Percentiles rank a stretch among this genome's conserved stretches.
phyloP scores from a whole-genome alignment of 2,113 vertebrate genomes.

The Pelecanoides urinatrix region DNA sequence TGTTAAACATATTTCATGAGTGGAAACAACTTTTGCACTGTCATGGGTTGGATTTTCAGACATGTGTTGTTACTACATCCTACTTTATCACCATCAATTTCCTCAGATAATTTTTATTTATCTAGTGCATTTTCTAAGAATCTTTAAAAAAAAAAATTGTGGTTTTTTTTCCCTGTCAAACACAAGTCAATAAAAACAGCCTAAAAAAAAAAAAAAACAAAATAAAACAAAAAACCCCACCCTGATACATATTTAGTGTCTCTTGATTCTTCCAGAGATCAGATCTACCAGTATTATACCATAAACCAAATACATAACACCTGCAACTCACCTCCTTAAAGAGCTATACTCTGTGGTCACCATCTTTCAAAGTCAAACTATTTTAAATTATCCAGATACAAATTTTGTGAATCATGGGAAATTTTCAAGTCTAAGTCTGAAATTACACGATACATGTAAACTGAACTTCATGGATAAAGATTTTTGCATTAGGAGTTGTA shows the following conservation, averaged over 20 bases:
- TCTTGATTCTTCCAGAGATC: background rate
- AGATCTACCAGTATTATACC: background rate
- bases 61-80: background rate
- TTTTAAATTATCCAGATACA: background rate
- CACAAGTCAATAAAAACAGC: background rate
- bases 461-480: background rate
- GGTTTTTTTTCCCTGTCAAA: background rate
- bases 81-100: background rate
- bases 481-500: background rate
- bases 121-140: background rate
- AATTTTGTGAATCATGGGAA: background rate
- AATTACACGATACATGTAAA: background rate
- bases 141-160: background rate
- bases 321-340: background rate
- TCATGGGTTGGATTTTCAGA: background rate
- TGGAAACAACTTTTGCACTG: background rate
- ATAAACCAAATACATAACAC: background rate
- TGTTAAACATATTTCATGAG: background rate
- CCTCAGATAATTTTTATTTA: background rate
- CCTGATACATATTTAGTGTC: background rate
- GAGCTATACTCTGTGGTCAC: background rate
- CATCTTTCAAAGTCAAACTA: background rate
- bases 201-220: rapidly evolving
- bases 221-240: background rate
- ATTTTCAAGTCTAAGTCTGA: background rate